phyloP scores from a whole-genome alignment of 2,113 vertebrate genomes.

The Naja naja region DNA sequence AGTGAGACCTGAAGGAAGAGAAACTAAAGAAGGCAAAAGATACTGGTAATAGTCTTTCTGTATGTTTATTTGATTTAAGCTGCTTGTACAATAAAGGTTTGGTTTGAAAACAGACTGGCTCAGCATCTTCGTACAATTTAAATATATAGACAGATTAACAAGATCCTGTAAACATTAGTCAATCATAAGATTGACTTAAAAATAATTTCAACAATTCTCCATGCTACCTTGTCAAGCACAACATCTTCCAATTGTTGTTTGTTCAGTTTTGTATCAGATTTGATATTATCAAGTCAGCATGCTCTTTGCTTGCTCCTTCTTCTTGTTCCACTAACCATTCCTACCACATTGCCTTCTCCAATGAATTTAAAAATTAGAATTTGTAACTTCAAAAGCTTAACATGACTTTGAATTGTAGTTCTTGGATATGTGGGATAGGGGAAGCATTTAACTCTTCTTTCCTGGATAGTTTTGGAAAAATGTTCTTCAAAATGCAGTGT shows the following conservation, averaged over 20 bases:
- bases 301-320: neutral
- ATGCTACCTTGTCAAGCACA: neutral
- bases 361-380: neutral
- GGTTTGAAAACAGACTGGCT: no score
- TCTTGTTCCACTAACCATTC: neutral
- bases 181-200: no score
- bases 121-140: no score
- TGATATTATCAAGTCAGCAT: neutral
- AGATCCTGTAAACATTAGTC: no score
- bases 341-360: neutral
- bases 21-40: no score
- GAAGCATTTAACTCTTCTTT: neutral
- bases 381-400: neutral
- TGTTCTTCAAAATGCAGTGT: neutral
- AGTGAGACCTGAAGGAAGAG: no score
- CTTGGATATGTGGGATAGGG: neutral
- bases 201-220: no score
- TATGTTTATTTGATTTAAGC: no score
- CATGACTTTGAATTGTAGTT: neutral
- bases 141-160: no score
- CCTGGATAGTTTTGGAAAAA: neutral
- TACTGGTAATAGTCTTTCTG: no score
- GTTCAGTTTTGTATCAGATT: neutral
- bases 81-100: no score
- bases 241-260: neutral